Evolutionary conservation across 2,113 vertebrate species (phyloP).

Genomic region (Cyanoramphus novaezelandiae): DNA sequence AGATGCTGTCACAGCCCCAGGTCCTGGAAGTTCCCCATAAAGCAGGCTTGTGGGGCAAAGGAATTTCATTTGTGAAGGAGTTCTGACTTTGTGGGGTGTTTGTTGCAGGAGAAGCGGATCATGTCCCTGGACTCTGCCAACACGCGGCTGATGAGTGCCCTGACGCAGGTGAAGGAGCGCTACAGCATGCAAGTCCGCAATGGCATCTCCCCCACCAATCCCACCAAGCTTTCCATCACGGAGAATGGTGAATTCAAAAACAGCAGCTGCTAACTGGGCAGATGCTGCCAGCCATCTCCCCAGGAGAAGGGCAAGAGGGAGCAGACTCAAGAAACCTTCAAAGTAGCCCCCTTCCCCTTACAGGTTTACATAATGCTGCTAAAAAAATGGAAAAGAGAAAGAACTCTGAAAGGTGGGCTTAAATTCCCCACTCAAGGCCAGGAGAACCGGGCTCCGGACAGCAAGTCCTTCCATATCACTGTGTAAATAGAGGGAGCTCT

Average conservation of each 20-base stretch:
- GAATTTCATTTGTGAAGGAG: rapidly evolving
- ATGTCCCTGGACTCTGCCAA: constrained; percentile 92
- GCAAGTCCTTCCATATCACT: constrained; percentile 52
- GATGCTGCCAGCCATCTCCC: not conserved
- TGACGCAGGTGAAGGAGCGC: constrained; percentile 96
- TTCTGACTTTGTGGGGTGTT: not conserved
- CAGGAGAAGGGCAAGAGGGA: not conserved
- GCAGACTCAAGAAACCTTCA: not conserved
- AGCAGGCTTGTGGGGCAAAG: not conserved
- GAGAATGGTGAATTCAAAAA: constrained; percentile 98
- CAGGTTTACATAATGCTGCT: constrained; percentile 65
- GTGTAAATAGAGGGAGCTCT: constrained; percentile 75
- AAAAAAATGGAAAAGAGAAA: not conserved
- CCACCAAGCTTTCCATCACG: constrained; percentile 97
- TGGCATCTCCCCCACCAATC: constrained; percentile 90
- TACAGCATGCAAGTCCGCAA: constrained; percentile 89
- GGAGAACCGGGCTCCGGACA: constrained; percentile 25
- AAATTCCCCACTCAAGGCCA: constrained; percentile 54
- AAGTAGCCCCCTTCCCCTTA: not conserved
- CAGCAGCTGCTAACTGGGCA: constrained; percentile 89
- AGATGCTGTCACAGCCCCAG: not conserved
- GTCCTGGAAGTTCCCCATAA: not conserved
- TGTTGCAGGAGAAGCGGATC: constrained; percentile 92
- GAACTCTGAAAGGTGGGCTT: constrained; percentile 32
- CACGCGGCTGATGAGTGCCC: constrained; percentile 90